Evolutionary conservation across 1,140 invertebrate genomes (phyloP).

Genomic region (Uloborus diversus): DNA sequence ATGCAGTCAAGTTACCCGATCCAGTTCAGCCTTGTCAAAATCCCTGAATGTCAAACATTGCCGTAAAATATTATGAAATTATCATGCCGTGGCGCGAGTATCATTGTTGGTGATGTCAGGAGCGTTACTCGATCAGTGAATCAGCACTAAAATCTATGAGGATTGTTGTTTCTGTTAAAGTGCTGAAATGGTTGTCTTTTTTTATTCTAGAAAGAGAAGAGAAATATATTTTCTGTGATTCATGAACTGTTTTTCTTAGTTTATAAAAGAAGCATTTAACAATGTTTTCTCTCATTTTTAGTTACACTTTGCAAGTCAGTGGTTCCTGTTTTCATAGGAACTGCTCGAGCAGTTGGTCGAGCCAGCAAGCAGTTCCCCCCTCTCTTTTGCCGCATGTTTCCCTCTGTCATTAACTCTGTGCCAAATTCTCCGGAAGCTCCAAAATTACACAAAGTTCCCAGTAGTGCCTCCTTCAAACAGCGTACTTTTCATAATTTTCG

Average conservation of each 20-base stretch:
- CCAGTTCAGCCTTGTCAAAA: too few relatives aligned
- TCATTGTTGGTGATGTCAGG: too few relatives aligned
- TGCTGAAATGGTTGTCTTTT: too few relatives aligned
- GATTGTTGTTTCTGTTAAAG: too few relatives aligned
- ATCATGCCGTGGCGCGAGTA: too few relatives aligned
- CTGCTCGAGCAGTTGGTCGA: slow-evolving; percentile 89
- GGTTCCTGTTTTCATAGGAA: slow-evolving; percentile 85
- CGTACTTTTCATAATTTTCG: slow-evolving; percentile 67
- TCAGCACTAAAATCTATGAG: too few relatives aligned
- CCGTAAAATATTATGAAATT: too few relatives aligned
- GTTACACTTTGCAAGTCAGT: slow-evolving; percentile 81
- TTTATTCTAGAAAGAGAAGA: too few relatives aligned
- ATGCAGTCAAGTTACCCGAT: too few relatives aligned
- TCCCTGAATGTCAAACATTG: too few relatives aligned
- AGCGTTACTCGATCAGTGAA: too few relatives aligned
- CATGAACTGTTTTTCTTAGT: neutral
- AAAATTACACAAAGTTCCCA: slow-evolving; percentile 2
- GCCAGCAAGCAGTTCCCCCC: slow-evolving; percentile 70
- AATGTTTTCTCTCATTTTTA: slow-evolving; percentile 61
- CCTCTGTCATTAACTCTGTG: slow-evolving; percentile 66
- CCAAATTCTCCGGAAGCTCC: slow-evolving; percentile 65
- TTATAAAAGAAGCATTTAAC: neutral
- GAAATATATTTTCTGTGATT: neutral
- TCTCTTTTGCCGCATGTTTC: slow-evolving; percentile 85
- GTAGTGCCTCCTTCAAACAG: slow-evolving; percentile 35